A percentile compares a stretch with the other conserved stretches of the same genome.
These are phyloP conservation scores for Matsumyia berberina DNA, from an alignment of 2,888 invertebrate genomes.

Conservation along the genomic window DNA sequence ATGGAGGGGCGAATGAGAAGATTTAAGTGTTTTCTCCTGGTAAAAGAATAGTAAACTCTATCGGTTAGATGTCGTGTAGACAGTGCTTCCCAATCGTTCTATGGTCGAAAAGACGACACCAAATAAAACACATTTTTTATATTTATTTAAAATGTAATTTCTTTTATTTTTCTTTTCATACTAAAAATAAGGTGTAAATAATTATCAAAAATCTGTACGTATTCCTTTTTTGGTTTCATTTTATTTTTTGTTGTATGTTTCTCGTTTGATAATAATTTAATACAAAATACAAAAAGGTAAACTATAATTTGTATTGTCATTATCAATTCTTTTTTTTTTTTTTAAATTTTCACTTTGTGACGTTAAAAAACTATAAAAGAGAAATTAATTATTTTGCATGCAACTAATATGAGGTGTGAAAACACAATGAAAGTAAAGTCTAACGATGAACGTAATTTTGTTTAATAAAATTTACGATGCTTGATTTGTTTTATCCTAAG, in stretches of 20 bases:
- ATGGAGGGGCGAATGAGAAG: too few species aligned
- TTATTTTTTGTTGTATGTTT: slow-evolving; percentile 1
- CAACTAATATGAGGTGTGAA: slow-evolving; percentile 49
- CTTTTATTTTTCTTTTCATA: slow-evolving; percentile 32
- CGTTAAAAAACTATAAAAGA: slow-evolving; percentile 36
- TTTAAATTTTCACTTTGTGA: slow-evolving; percentile 11
- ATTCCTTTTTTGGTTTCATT: slow-evolving; percentile 16
- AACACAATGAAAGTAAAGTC: slow-evolving; percentile 9
- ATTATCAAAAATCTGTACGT: slow-evolving; percentile 68
- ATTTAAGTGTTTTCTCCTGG: too few species aligned
- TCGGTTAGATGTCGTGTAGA: too few species aligned
- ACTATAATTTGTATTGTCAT: slow-evolving; percentile 68
- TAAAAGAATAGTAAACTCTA: too few species aligned
- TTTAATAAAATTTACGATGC: neutral
- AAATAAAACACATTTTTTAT: slow-evolving; percentile 8
- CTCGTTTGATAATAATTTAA: slow-evolving; percentile 24
- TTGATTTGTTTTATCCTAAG: neutral
- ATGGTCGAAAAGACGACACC: too few species aligned
- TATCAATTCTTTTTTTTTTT: slow-evolving; percentile 36
- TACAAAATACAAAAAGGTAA: slow-evolving; percentile 62
- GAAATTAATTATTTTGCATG: slow-evolving; percentile 41
- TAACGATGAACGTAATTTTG: slow-evolving; percentile 11
- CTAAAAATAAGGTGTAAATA: slow-evolving; percentile 66
- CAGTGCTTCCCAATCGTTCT: too few species aligned
- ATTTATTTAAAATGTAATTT: slow-evolving; percentile 38